Percentiles rank a stretch among this genome's conserved stretches.
Evolutionary conservation across 2,888 invertebrate genomes (phyloP).

Genomic region (Terebella lapidaria): DNA sequence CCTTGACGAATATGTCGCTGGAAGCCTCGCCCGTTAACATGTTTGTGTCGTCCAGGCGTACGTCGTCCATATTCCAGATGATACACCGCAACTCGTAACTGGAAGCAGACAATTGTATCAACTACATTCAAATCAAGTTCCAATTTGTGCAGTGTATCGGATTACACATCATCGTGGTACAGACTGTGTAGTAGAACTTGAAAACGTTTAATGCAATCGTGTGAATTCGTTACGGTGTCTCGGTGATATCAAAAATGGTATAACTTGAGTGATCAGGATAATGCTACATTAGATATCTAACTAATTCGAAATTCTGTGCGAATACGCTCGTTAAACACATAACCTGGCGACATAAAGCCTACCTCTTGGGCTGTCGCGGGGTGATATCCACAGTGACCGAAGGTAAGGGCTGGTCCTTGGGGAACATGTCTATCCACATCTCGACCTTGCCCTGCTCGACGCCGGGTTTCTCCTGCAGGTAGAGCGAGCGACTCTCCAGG

Average conservation of each 20-base stretch:
- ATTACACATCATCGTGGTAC: too few species aligned
- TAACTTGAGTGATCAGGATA: background rate
- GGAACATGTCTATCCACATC: slow-evolving; percentile 91
- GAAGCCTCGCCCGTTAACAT: slow-evolving; percentile 81
- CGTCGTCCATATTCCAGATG: slow-evolving; percentile 86
- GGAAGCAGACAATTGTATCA: slow-evolving; percentile 6
- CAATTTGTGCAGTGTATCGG: too few species aligned
- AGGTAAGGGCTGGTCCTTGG: slow-evolving; percentile 70
- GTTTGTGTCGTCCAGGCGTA: slow-evolving; percentile 80
- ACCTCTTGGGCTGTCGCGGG: slow-evolving; percentile 60
- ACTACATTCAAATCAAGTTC: too few species aligned
- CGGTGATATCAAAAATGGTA: too few species aligned
- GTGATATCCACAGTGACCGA: slow-evolving; percentile 65
- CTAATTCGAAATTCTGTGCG: too few species aligned
- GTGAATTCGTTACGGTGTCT: too few species aligned
- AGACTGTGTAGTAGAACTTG: too few species aligned
- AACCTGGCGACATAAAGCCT: too few species aligned
- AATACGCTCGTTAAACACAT: too few species aligned
- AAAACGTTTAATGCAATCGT: too few species aligned
- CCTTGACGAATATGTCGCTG: slow-evolving; percentile 88
- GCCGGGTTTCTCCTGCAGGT: slow-evolving; percentile 31
- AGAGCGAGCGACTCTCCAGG: slow-evolving; percentile 34
- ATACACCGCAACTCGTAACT: slow-evolving; percentile 74
- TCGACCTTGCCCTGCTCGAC: slow-evolving; percentile 67
- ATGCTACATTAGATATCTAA: too few species aligned